These are phyloP conservation scores for Lethrus apterus DNA, from an alignment of 1,140 invertebrate species.

Conservation along the genomic window DNA sequence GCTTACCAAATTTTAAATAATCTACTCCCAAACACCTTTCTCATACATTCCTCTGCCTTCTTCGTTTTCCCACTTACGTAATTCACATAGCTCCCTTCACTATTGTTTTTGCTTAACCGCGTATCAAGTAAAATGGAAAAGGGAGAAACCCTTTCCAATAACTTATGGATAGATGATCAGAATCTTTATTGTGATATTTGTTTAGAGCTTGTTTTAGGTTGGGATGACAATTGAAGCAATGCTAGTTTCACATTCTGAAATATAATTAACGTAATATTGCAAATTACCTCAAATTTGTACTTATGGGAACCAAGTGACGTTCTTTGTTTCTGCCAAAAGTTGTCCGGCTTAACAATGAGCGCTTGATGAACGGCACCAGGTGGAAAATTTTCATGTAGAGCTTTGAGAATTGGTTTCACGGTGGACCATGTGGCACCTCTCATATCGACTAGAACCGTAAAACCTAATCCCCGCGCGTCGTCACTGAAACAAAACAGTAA, in stretches of 20 bases:
- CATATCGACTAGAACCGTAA: slow-evolving; percentile 96
- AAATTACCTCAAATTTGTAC: slow-evolving; percentile 93
- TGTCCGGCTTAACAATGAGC: slow-evolving; percentile 96
- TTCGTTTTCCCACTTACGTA: no score
- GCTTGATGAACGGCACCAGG: slow-evolving; percentile 76
- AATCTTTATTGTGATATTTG: no score
- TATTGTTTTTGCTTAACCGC: no score
- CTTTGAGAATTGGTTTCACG: slow-evolving; percentile 95
- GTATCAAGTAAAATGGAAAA: no score
- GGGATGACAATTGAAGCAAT: background rate
- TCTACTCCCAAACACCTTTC: no score
- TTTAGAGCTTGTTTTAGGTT: background rate
- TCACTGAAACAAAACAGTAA: slow-evolving; percentile 61
- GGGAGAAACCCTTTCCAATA: no score
- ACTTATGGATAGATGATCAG: no score
- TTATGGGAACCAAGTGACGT: slow-evolving; percentile 94
- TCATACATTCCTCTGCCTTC: no score
- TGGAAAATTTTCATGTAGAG: slow-evolving; percentile 91
- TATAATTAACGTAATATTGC: background rate
- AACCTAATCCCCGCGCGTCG: slow-evolving; percentile 79
- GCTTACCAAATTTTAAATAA: no score
- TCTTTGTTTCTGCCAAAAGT: slow-evolving; percentile 98
- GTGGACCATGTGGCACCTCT: slow-evolving; percentile 88
- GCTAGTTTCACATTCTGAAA: background rate
- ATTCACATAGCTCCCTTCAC: no score